Percentiles rank a stretch among this genome's conserved stretches.
phyloP scores from a whole-genome alignment of 1,140 invertebrate genomes.

The Stegodyphus dumicola region DNA sequence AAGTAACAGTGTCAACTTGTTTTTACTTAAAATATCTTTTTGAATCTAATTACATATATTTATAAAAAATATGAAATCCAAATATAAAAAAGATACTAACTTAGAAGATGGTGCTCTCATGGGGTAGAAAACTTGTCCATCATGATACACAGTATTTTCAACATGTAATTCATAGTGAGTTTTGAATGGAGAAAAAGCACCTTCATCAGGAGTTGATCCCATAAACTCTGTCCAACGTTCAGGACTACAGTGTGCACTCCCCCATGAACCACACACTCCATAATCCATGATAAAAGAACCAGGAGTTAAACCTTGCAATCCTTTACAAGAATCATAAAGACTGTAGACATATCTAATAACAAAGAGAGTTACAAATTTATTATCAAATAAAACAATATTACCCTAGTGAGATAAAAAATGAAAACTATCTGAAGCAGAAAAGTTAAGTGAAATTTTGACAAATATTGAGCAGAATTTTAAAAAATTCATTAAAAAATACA shows the following conservation, averaged over 20 bases:
- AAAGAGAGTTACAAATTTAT: no score
- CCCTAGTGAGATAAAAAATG: no score
- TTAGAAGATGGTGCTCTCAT: conserved; percentile 42
- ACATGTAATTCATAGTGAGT: conserved; percentile 59
- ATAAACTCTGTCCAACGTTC: conserved; percentile 61
- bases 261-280: conserved; percentile 61
- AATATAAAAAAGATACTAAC: conserved; percentile 5
- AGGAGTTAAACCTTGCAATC: conserved; percentile 52
- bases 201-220: conserved; percentile 61
- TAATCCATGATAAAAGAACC: conserved; percentile 54
- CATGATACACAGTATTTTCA: conserved; percentile 6
- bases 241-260: conserved; percentile 45
- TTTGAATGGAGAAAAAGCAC: conserved; percentile 63
- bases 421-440: no score
- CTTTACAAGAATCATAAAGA: conserved; percentile 63
- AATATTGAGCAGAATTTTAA: no score
- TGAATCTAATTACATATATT: no score
- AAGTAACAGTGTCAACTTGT: no score
- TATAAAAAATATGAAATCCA: no score
- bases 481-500: no score
- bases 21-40: no score
- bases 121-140: conserved; percentile 33
- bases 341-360: conserved; percentile 48
- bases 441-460: no score
- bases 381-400: no score